Percentiles rank a stretch among this genome's conserved stretches.
phyloP scores from a whole-genome alignment of 2,888 invertebrate genomes.

The Nemurella pictetii region DNA sequence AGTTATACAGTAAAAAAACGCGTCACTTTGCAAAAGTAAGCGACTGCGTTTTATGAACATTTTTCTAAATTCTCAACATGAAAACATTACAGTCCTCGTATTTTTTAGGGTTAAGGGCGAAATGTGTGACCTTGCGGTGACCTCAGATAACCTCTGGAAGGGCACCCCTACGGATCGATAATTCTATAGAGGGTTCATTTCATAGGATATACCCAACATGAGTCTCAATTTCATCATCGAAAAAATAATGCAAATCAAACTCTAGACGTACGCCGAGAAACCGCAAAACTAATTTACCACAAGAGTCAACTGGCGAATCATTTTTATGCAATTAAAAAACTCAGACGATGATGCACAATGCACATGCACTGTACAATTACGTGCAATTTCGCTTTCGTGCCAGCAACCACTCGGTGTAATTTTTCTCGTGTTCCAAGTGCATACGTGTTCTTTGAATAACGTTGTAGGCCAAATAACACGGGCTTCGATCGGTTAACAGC shows the following conservation, averaged over 20 bases:
- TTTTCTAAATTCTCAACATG: no score
- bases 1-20: no score
- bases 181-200: background rate
- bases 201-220: background rate
- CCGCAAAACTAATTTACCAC: background rate
- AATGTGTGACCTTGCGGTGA: background rate
- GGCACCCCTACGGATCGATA: background rate
- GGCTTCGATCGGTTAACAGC: background rate
- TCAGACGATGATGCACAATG: background rate
- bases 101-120: background rate
- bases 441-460: background rate
- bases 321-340: background rate
- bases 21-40: no score
- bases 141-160: constrained; percentile 2
- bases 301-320: background rate
- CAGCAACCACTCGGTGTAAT: no score
- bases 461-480: background rate
- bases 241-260: background rate
- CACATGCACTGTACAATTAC: background rate
- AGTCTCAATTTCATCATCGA: background rate
- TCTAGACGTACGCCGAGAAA: background rate
- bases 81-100: no score
- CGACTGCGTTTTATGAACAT: no score
- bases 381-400: background rate
- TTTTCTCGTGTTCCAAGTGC: background rate